These are phyloP conservation scores for Lucilia sericata DNA, from an alignment of 1,140 invertebrate species.

Conservation along the genomic window DNA sequence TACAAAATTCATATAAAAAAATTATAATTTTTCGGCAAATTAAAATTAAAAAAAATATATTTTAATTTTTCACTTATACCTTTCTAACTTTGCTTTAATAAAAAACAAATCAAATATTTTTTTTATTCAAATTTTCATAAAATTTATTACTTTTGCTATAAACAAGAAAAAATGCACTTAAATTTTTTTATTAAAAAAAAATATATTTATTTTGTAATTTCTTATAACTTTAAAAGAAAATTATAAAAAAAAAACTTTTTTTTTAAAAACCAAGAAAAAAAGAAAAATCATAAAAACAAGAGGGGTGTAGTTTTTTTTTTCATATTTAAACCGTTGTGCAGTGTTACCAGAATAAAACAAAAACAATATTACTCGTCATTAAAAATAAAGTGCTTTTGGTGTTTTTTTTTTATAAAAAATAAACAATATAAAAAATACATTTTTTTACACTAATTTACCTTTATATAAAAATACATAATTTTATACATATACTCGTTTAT, in stretches of 20 bases:
- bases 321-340: slow-evolving; percentile 47
- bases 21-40: background rate
- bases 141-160: background rate
- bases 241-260: background rate
- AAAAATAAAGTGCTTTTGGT: slow-evolving; percentile 51
- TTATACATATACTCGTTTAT: background rate
- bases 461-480: slow-evolving; percentile 30
- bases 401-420: slow-evolving; percentile 34
- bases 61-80: background rate
- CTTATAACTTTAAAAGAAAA: background rate
- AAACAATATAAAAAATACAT: background rate
- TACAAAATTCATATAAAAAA: background rate
- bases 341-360: slow-evolving; percentile 45
- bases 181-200: background rate
- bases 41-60: background rate
- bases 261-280: slow-evolving; percentile 1
- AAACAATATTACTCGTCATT: background rate
- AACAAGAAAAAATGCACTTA: background rate
- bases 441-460: background rate
- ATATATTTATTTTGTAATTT: background rate
- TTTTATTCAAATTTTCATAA: background rate
- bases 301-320: slow-evolving; percentile 44
- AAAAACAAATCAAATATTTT: background rate
- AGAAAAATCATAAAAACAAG: slow-evolving; percentile 52
- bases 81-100: background rate